phyloP scores from a whole-genome alignment of 2,888 invertebrate genomes.

The Leptinotarsa juncta region DNA sequence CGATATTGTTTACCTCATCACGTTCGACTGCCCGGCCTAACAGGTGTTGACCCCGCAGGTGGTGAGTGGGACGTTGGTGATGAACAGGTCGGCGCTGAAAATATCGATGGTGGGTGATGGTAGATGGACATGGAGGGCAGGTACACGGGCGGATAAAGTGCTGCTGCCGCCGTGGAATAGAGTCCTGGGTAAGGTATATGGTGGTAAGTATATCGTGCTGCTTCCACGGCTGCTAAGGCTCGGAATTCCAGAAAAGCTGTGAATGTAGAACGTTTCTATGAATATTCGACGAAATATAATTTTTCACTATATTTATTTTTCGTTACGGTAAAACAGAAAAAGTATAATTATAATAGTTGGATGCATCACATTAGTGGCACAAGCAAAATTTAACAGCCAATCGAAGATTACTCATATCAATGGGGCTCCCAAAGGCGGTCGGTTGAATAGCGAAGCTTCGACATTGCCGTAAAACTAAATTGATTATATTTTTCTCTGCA shows the following conservation, averaged over 20 bases:
- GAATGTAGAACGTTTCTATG: conserved; percentile 37
- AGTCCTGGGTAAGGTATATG: conserved; percentile 53
- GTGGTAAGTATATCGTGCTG: conserved; percentile 55
- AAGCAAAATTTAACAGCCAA: too few species aligned
- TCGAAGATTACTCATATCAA: too few species aligned
- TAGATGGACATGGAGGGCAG: conserved; percentile 57
- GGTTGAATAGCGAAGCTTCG: too few species aligned
- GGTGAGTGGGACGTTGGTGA: conserved; percentile 37
- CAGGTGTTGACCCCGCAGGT: conserved; percentile 34
- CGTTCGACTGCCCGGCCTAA: conserved; percentile 54
- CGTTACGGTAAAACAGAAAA: too few species aligned
- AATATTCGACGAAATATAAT: not conserved
- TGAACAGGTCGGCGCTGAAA: conserved; percentile 51
- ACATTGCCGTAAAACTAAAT: too few species aligned
- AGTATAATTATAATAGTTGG: too few species aligned
- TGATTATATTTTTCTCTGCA: too few species aligned
- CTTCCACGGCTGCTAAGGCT: conserved; percentile 58
- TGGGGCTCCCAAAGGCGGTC: too few species aligned
- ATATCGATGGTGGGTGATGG: conserved; percentile 51
- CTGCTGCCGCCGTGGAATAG: conserved; percentile 50
- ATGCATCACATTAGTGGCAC: too few species aligned
- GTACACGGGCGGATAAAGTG: conserved; percentile 59
- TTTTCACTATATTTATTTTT: too few species aligned
- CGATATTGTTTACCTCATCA: conserved; percentile 53
- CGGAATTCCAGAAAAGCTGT: conserved; percentile 59